Conservation (phyloP, 2,888 invertebrate species). For the Alentia gelatinosa region DNA sequence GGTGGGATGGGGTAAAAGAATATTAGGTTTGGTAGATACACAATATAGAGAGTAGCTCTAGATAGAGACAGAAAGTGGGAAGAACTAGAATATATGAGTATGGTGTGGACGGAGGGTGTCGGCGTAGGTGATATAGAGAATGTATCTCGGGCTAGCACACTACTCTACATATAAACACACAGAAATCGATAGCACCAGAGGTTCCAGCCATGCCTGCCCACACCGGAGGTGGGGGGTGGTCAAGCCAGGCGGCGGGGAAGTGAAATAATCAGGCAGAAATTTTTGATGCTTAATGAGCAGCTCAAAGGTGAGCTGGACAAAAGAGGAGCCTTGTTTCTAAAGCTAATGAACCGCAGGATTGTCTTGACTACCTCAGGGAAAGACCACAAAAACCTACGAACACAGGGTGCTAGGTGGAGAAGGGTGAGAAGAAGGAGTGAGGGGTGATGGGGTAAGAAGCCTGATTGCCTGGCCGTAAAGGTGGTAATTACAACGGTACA, state of each 20-base stretch:
- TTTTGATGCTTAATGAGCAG: slow-evolving; percentile 48
- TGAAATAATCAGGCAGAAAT: slow-evolving; percentile 48
- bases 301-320: slow-evolving; percentile 43
- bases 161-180: too few relatives aligned
- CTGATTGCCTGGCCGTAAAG: slow-evolving; percentile 33
- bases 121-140: too few relatives aligned
- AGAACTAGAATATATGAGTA: too few relatives aligned
- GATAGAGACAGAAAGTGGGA: too few relatives aligned
- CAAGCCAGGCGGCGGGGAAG: slow-evolving; percentile 19
- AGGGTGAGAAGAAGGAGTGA: not conserved
- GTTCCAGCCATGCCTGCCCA: not conserved
- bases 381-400: not conserved
- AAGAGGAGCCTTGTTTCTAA: slow-evolving; percentile 16
- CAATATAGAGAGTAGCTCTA: too few relatives aligned
- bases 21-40: too few relatives aligned
- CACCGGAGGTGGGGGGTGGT: not conserved
- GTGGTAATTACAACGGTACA: slow-evolving; percentile 48
- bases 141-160: too few relatives aligned
- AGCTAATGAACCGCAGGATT: slow-evolving; percentile 30
- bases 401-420: not conserved
- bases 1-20: not conserved
- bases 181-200: slow-evolving; percentile 6
- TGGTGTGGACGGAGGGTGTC: too few relatives aligned
- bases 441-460: not conserved
- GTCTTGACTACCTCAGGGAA: not conserved